phyloP scores from a whole-genome alignment of 2,113 vertebrate genomes.

The Camelus bactrianus region DNA sequence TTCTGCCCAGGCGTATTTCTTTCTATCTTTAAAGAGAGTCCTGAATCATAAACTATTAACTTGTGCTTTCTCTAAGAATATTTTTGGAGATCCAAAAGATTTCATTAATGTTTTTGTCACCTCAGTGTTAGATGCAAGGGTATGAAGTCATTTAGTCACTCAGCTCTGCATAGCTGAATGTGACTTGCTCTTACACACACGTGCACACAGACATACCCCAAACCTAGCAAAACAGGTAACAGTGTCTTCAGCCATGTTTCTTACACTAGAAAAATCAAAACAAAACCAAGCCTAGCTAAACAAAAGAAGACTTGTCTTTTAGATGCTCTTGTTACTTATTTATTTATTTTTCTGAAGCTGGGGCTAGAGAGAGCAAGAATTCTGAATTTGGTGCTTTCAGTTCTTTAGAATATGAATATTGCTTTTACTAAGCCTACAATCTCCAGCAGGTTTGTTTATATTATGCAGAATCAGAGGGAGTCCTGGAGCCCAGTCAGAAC shows the following conservation, averaged over 20 bases:
- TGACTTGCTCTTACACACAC: not conserved
- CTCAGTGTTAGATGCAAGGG: not conserved
- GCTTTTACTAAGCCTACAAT: not conserved
- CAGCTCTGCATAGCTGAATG: not conserved
- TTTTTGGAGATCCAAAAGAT: not conserved
- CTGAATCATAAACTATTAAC: slow-evolving; percentile 19
- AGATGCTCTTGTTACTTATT: not conserved
- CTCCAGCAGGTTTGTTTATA: not conserved
- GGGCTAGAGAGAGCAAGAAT: not conserved
- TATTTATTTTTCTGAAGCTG: not conserved
- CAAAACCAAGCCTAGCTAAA: not conserved
- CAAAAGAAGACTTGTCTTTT: not conserved
- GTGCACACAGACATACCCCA: not conserved
- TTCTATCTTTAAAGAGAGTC: not conserved
- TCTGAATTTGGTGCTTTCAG: not conserved
- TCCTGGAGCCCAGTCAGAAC: not conserved
- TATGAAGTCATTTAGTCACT: not conserved
- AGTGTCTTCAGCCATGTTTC: not conserved
- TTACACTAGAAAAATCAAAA: not conserved
- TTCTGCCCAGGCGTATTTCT: slow-evolving; percentile 10
- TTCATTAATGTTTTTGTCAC: not conserved
- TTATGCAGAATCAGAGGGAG: not conserved
- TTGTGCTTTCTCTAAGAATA: not conserved
- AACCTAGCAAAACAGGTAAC: not conserved
- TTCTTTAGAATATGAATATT: slow-evolving; percentile 36